phyloP scores from a whole-genome alignment of 2,113 vertebrate genomes.

The Alligator sinensis region DNA sequence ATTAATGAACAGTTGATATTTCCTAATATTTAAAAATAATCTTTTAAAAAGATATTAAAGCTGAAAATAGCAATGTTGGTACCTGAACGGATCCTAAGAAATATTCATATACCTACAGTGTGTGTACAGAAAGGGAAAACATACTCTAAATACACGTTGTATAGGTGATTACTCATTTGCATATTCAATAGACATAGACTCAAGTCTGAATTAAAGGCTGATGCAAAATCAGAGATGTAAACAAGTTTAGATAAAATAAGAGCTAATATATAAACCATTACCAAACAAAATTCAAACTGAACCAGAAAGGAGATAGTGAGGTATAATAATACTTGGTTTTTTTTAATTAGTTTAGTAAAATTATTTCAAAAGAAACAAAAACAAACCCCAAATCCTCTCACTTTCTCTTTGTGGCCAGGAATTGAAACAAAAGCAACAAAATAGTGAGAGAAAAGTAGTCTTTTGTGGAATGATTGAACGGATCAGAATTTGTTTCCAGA shows the following conservation, averaged over 20 bases:
- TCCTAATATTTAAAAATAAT: background rate
- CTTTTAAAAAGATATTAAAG: background rate
- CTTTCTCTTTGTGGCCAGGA: background rate
- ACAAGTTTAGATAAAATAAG: slow-evolving; percentile 10
- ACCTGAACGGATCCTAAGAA: background rate
- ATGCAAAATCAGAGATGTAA: slow-evolving; percentile 10
- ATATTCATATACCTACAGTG: background rate
- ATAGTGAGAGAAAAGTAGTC: background rate
- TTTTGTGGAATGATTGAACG: background rate
- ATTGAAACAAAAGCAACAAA: slow-evolving; percentile 5
- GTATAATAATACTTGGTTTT: slow-evolving; percentile 3
- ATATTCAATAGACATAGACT: background rate
- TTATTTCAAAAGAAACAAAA: slow-evolving; percentile 39
- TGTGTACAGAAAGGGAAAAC: background rate
- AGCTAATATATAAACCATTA: background rate
- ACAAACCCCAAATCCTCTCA: background rate
- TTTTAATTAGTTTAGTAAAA: slow-evolving; percentile 20
- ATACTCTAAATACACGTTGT: background rate
- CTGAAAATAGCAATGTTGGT: rapidly evolving
- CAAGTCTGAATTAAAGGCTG: background rate
- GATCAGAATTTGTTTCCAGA: background rate
- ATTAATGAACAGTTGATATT: background rate
- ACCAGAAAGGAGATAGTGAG: slow-evolving; percentile 17
- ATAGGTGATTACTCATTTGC: background rate
- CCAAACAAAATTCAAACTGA: slow-evolving; percentile 7